Percentiles rank a stretch among this genome's conserved stretches.
These are phyloP conservation scores for Channa argus DNA, from an alignment of 2,113 vertebrate species.

Conservation along the genomic window DNA sequence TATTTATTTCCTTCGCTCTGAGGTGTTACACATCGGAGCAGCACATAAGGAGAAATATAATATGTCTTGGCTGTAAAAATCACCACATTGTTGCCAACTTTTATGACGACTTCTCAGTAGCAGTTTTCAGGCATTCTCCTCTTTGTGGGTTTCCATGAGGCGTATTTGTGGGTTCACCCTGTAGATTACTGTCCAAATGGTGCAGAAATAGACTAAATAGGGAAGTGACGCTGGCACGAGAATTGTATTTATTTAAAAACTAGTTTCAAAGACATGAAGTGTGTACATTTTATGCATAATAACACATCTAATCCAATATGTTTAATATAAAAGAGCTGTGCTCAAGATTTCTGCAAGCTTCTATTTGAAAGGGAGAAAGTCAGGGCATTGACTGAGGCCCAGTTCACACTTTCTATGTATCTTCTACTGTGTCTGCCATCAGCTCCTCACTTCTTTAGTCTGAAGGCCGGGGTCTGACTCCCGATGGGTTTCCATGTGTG, in stretches of 20 bases:
- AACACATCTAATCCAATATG: neutral
- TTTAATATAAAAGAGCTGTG: neutral
- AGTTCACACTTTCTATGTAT: too few relatives aligned
- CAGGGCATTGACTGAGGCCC: too few relatives aligned
- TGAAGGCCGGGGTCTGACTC: too few relatives aligned
- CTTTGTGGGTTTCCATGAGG: constrained; percentile 3
- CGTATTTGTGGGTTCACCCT: constrained; percentile 15
- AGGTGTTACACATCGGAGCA: constrained; percentile 11
- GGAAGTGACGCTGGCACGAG: neutral
- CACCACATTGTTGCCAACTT: constrained; percentile 10
- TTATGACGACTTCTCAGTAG: constrained; percentile 32
- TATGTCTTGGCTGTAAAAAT: constrained; percentile 24
- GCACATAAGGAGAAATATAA: constrained; percentile 22
- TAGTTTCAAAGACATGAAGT: neutral
- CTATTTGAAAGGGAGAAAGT: neutral
- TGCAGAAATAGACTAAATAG: constrained; percentile 29
- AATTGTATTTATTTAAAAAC: constrained; percentile 6
- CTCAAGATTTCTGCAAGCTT: neutral
- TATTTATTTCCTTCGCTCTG: constrained; percentile 4
- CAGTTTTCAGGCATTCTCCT: neutral
- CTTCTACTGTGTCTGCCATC: too few relatives aligned
- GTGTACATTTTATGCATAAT: neutral
- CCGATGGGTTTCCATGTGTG: too few relatives aligned
- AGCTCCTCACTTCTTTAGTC: too few relatives aligned
- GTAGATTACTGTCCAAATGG: neutral